Percentiles rank a stretch among this genome's conserved stretches.
Conservation (phyloP, 2,797 vertebrate species). For the Hafferia zeledoni region DNA sequence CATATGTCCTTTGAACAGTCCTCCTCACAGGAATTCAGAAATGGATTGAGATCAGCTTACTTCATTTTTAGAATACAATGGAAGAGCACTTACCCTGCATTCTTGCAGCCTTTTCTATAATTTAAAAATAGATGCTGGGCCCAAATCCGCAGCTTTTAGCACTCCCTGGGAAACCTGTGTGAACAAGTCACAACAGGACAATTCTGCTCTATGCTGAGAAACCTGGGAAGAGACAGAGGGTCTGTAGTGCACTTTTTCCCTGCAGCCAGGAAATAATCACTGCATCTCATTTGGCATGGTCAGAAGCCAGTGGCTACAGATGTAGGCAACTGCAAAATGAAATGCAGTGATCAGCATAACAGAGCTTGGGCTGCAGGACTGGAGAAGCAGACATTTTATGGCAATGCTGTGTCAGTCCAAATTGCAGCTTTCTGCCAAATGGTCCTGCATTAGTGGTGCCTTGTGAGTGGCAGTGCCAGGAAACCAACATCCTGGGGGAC, state of each 20-base stretch:
- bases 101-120: conserved; percentile 17
- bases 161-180: not conserved
- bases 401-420: not conserved
- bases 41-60: conserved; percentile 50
- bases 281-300: not conserved
- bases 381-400: not conserved
- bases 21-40: conserved; percentile 41
- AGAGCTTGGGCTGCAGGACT: not conserved
- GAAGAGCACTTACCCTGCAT: conserved; percentile 34
- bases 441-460: not conserved
- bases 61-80: conserved; percentile 53
- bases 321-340: not conserved
- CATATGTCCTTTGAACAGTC: conserved; percentile 37
- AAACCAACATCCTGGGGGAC: not conserved
- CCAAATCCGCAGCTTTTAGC: not conserved
- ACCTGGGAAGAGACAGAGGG: not conserved
- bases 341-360: accelerated
- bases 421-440: not conserved
- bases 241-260: not conserved
- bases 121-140: conserved; percentile 58
- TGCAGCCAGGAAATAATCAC: not conserved
- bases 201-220: not conserved
- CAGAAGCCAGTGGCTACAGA: not conserved
- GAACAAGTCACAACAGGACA: not conserved
- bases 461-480: not conserved